Evolutionary conservation across 2,113 vertebrate species (phyloP).

Genomic region (Brachypteracias leptosomus): DNA sequence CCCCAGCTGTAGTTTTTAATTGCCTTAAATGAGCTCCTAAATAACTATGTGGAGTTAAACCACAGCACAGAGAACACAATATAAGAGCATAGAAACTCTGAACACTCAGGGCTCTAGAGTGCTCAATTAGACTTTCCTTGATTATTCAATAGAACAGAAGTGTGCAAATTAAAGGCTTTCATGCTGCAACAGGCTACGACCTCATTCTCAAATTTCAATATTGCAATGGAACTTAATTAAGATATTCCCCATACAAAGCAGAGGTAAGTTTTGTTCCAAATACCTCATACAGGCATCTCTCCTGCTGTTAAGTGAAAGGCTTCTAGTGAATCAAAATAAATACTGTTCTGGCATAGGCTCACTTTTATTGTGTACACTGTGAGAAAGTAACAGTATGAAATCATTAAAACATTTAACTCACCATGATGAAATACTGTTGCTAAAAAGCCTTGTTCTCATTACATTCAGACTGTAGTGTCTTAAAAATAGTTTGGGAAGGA

Average conservation of each 20-base stretch:
- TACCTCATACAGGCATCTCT: slow-evolving; percentile 8
- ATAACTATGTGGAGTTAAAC: slow-evolving; percentile 38
- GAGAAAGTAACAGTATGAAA: slow-evolving; percentile 36
- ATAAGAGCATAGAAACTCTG: slow-evolving; percentile 1
- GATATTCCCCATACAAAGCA: slow-evolving; percentile 35
- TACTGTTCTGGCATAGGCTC: slow-evolving; percentile 20
- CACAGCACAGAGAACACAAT: slow-evolving; percentile 14
- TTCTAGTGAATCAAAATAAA: slow-evolving; percentile 45
- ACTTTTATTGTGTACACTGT: slow-evolving; percentile 6
- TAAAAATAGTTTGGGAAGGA: neutral
- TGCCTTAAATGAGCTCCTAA: slow-evolving; percentile 51
- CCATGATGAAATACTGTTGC: neutral
- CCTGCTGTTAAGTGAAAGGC: slow-evolving; percentile 34
- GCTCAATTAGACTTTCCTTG: slow-evolving; percentile 58
- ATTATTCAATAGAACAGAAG: slow-evolving; percentile 64
- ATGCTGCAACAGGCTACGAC: slow-evolving; percentile 48
- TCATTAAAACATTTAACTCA: slow-evolving; percentile 38
- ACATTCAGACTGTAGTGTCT: neutral
- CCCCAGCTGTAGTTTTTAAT: slow-evolving; percentile 53
- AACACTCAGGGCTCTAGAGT: slow-evolving; percentile 34
- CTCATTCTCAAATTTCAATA: slow-evolving; percentile 58
- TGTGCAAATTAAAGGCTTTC: slow-evolving; percentile 63
- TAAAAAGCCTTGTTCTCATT: neutral
- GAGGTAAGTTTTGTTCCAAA: slow-evolving; percentile 54
- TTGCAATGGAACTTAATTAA: slow-evolving; percentile 63